These are phyloP conservation scores for Aplysina aerophoba DNA, from an alignment of 37 sponge, comb jelly and placozoan species.

Conservation along the genomic window DNA sequence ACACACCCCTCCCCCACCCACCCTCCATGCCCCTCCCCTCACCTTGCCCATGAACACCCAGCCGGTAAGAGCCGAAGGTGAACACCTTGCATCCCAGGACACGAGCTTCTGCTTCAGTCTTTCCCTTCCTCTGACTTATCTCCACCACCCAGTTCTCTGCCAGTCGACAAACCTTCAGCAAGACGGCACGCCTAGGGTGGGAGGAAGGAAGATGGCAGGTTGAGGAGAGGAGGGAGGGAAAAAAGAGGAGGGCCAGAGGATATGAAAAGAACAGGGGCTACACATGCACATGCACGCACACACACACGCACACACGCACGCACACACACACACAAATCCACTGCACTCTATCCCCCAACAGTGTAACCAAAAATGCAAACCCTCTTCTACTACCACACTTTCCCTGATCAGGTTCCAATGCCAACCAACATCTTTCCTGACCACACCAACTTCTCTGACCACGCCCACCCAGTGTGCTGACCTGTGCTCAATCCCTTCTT, in stretches of 20 bases:
- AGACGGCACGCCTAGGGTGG: constrained; percentile 56
- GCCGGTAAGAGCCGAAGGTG: constrained; percentile 98
- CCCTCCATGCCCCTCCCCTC: neutral
- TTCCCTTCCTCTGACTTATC: constrained; percentile 83
- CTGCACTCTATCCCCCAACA: neutral
- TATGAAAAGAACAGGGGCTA: no score
- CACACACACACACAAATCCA: neutral
- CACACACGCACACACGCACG: no score
- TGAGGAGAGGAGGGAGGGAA: neutral
- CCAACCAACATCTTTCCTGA: constrained; percentile 7
- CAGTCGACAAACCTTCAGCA: constrained; percentile 79
- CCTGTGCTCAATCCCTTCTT: constrained; percentile 83
- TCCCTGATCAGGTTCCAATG: neutral
- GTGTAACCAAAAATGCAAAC: neutral
- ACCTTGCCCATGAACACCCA: constrained; percentile 99
- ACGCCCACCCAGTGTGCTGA: constrained; percentile 6
- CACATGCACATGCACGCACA: no score
- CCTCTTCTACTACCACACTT: neutral
- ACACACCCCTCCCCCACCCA: neutral
- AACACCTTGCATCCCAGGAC: constrained; percentile 95
- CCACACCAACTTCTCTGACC: constrained; percentile 13
- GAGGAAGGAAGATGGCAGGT: neutral
- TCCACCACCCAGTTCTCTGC: constrained; percentile 85
- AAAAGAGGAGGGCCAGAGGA: neutral
- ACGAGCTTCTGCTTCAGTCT: constrained; percentile 79